phyloP scores from a whole-genome alignment of 2,113 vertebrate genomes.

The Crotalus viridis region DNA sequence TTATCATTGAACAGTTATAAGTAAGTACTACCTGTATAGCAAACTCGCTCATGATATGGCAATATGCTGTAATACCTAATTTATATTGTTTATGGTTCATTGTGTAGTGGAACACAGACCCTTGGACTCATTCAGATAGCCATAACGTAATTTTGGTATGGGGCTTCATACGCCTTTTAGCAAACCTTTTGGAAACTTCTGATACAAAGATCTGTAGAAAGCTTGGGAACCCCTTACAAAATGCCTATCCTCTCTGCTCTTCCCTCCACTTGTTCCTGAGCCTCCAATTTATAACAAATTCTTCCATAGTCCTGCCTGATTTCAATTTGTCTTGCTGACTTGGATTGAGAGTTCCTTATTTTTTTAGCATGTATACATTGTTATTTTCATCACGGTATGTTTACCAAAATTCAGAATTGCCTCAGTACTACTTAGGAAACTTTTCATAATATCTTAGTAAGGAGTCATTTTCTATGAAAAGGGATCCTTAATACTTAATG shows the following conservation, averaged over 20 bases:
- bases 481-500: background rate
- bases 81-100: background rate
- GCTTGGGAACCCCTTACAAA: background rate
- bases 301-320: background rate
- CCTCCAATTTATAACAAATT: background rate
- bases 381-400: background rate
- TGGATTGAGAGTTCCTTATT: background rate
- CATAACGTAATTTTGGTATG: background rate
- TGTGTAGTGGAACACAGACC: background rate
- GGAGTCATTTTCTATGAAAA: background rate
- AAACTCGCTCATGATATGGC: background rate
- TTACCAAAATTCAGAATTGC: background rate
- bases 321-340: background rate
- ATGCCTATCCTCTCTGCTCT: background rate
- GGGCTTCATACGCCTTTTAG: background rate
- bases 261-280: background rate
- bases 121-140: background rate
- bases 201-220: background rate
- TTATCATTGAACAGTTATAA: background rate
- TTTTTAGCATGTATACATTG: background rate
- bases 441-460: background rate
- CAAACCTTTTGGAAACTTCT: background rate
- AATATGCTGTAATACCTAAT: background rate
- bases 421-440: background rate
- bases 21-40: background rate